A percentile compares a stretch with the other conserved stretches of the same genome.
Evolutionary conservation across 2,113 vertebrate genomes (phyloP).

Genomic region (Maccullochella peelii): DNA sequence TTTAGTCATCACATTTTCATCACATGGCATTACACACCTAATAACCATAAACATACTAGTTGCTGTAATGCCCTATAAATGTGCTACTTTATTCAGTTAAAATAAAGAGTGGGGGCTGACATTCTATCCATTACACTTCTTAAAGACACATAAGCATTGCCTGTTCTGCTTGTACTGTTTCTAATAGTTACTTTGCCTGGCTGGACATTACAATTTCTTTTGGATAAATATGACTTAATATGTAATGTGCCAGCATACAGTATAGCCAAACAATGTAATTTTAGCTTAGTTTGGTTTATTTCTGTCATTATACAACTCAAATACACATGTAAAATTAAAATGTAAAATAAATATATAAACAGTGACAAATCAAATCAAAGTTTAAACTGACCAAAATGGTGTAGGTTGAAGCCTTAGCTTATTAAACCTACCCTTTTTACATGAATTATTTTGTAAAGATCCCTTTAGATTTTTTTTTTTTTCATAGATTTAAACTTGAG

Average conservation of each 20-base stretch:
- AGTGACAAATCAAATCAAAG: too few relatives aligned
- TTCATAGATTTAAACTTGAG: not conserved
- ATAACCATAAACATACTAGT: not conserved
- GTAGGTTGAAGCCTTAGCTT: too few relatives aligned
- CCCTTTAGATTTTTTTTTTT: too few relatives aligned
- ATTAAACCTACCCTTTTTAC: too few relatives aligned
- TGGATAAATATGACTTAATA: not conserved
- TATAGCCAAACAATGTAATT: not conserved
- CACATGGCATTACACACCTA: constrained; percentile 10
- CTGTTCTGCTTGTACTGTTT: constrained; percentile 2
- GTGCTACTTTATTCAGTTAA: constrained; percentile 7
- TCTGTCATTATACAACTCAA: too few relatives aligned
- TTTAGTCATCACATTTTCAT: constrained; percentile 31
- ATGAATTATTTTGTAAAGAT: too few relatives aligned
- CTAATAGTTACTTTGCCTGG: not conserved
- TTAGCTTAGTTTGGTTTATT: too few relatives aligned
- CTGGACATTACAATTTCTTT: constrained; percentile 1
- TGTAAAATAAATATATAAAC: too few relatives aligned
- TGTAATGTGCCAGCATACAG: not conserved
- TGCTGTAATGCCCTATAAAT: not conserved
- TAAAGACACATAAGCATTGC: not conserved
- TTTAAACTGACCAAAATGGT: too few relatives aligned
- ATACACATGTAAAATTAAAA: too few relatives aligned
- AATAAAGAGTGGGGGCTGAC: constrained; percentile 19
- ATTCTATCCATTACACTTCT: not conserved